Conservation (phyloP, 1,140 invertebrate species). For the Potamilus streckersoni region DNA sequence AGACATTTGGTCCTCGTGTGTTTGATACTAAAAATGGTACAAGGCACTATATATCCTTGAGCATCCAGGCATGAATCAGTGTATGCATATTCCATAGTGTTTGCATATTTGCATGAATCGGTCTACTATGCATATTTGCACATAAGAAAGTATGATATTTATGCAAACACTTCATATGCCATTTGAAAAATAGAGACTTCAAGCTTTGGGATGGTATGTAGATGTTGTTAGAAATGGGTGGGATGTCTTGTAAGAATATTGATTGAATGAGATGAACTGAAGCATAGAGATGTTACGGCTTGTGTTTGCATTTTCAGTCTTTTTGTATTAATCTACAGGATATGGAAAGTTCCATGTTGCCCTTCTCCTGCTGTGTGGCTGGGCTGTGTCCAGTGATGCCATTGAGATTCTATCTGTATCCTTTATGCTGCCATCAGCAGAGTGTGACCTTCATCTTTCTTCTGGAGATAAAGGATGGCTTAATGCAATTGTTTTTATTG, state of each 20-base stretch:
- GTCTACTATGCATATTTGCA: too few species aligned
- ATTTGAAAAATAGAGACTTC: neutral
- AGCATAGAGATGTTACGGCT: neutral
- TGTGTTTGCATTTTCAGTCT: neutral
- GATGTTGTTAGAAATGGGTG: neutral
- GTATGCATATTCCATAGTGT: too few species aligned
- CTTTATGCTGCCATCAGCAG: slow-evolving; percentile 91
- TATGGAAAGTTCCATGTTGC: slow-evolving; percentile 94
- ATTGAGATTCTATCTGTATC: slow-evolving; percentile 91
- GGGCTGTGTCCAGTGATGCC: slow-evolving; percentile 94
- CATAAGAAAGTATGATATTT: neutral
- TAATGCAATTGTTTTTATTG: slow-evolving; percentile 67
- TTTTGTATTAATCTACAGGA: slow-evolving; percentile 71
- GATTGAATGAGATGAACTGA: neutral
- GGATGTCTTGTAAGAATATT: neutral
- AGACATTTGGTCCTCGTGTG: too few species aligned
- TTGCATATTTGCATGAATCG: too few species aligned
- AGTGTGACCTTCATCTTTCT: slow-evolving; percentile 89
- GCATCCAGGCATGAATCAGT: too few species aligned
- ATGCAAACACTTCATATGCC: neutral
- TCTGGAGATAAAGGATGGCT: slow-evolving; percentile 88
- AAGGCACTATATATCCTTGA: too few species aligned
- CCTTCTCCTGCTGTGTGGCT: slow-evolving; percentile 84
- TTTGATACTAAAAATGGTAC: too few species aligned
- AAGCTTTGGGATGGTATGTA: neutral